Conservation (phyloP, 2,888 invertebrate species). For the Fissipunctia ypsillon region DNA sequence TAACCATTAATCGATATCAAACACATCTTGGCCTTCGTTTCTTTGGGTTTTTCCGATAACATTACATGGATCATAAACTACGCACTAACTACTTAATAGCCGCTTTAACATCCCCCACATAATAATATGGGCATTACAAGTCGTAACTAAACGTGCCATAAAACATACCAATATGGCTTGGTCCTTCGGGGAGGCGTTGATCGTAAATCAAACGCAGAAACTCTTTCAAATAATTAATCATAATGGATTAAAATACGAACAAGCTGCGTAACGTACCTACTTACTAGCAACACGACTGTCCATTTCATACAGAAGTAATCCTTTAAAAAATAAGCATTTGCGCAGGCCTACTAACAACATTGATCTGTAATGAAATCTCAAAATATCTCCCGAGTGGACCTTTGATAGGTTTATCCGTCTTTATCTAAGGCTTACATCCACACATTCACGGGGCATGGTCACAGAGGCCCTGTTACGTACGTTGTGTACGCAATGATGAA, state of each 20-base stretch:
- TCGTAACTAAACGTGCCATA: constrained; percentile 16
- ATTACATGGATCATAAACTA: constrained; percentile 18
- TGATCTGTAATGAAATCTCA: neutral
- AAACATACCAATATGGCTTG: constrained; percentile 14
- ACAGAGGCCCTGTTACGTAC: no score
- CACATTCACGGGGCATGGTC: no score
- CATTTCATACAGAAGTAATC: no score
- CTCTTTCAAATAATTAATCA: neutral
- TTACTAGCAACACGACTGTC: neutral
- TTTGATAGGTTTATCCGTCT: no score
- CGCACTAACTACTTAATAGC: constrained; percentile 24
- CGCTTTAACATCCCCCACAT: constrained; percentile 7
- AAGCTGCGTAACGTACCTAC: neutral
- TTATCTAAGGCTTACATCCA: no score
- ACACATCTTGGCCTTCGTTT: neutral
- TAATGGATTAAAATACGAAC: neutral
- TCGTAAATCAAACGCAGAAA: constrained; percentile 23
- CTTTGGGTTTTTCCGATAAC: constrained; percentile 18
- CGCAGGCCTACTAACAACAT: neutral
- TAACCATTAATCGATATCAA: neutral
- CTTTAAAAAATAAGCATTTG: neutral
- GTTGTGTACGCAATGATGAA: no score
- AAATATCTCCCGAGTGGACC: no score
- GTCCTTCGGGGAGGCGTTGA: neutral
- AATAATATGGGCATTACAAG: constrained; percentile 25